Evolutionary conservation across 2,888 invertebrate species (phyloP), one percentile per base, ranked within the genome.

Genomic region (Nomada ruficornis): DNA sequence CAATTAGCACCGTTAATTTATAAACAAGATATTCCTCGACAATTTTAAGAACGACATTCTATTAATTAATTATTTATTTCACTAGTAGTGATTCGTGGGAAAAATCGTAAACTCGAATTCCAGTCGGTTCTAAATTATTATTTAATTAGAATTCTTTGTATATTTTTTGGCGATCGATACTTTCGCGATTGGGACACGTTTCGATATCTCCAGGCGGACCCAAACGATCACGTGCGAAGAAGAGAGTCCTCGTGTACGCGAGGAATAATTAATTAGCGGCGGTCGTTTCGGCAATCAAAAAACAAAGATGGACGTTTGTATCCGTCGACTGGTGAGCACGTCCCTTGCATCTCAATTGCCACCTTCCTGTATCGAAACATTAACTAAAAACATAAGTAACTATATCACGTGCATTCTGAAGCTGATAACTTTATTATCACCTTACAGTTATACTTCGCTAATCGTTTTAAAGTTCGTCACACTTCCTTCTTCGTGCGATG

Each of bases 231-330:
- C 80, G 80, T 52, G 68, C 69, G 62, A 18, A 71, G 74, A 85
- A 72, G 62, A 52, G 73, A 74, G 77, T 74, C 77, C 69, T 54
- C 83, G 83, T 18, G 73, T 90, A 87, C 88, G 90, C 87, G 77
- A 85, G 80, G 92, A 92, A 92, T 92, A 91, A 92, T 89, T 91
- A 89, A 92, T 92, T 88, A 91, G 91, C 90, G 90, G 89, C 87
- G 65, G 89, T 88, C 86, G 89, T 91, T 92, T 92, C 90, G 91
- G 92, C 91, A 89, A 92, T 91, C 88, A 86, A 90, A 90, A 36
- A 90, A 89, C 90, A 86, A 90, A 90, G 86, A 90, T 89, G 90
- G 88, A 82, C 80, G 87, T 76, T 88, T 87, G 88, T 89, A 89
- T 89, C 88, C 89, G 87, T 86, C 87, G 85, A 86, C 82, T 86